Evolutionary conservation across 2,113 vertebrate genomes (phyloP).

Genomic region (Ceyx margarethae): DNA sequence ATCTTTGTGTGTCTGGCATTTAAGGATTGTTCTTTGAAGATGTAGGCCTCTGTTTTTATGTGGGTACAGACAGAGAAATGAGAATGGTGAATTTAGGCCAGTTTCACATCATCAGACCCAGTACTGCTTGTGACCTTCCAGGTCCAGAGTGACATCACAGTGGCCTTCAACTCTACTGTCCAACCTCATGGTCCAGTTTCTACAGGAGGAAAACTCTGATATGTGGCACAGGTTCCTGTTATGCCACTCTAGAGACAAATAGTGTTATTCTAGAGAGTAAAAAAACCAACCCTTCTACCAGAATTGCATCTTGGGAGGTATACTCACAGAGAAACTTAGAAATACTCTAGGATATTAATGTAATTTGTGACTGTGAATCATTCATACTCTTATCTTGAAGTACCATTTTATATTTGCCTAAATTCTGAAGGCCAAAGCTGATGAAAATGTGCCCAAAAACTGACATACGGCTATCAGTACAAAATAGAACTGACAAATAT

Average conservation of each 20-base stretch:
- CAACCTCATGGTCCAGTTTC: neutral
- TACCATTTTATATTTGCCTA: neutral
- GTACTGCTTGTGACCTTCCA: neutral
- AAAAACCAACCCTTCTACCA: neutral
- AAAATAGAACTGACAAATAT: neutral
- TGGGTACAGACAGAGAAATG: neutral
- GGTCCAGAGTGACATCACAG: neutral
- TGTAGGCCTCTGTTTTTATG: neutral
- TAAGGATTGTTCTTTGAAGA: neutral
- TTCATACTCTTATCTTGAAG: neutral
- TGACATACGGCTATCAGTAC: accelerated
- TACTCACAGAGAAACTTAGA: neutral
- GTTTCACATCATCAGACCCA: neutral
- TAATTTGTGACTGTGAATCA: neutral
- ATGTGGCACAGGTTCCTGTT: neutral
- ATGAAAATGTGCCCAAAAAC: neutral
- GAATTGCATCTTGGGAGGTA: neutral
- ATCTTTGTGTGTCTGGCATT: neutral
- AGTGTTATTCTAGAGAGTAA: neutral
- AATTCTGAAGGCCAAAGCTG: neutral
- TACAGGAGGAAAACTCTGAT: neutral
- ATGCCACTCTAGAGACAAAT: neutral
- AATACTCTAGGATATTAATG: neutral
- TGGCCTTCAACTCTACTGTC: neutral
- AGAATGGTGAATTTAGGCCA: neutral